Evolutionary conservation across 1,140 invertebrate species (phyloP), one percentile per base, ranked within the genome.

Genomic region (Cherax quadricarinatus): DNA sequence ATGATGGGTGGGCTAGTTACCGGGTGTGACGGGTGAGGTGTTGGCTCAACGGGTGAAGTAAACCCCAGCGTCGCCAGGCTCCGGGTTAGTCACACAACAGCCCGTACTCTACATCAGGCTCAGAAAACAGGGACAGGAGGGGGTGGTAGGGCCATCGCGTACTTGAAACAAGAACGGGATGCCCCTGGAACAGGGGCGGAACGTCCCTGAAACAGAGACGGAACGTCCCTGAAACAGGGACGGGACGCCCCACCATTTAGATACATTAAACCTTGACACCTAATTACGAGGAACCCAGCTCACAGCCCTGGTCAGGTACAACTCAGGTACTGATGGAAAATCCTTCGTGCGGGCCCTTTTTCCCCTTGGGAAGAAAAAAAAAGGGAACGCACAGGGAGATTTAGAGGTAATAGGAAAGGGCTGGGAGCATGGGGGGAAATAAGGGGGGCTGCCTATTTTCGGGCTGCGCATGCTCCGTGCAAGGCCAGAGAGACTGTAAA

Each of bases 401-500:
- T 78, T 89, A 92, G 93, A 48, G 86, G 86, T 9, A 9, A 87
- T 88, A 82, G 66, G 83, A 92, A 86, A 93, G 92, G 62, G 94
- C 83, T 70, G 93, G 92, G 57, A 78, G 80, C 82, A 66, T 92
- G 86, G 84, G 86, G 88, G 70, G 81, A 75, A 80, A 53, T 49
- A 80, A 82, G 85, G 91, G 91, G 30, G 30, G 30, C 2, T 41
- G 30, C 30, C 30, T 41, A 41, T 41, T 41, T 41, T 41, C 89
- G 90, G 90, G 70, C 90, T 89, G 41, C 49, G 41, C 62, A 93
- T 88, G 83, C 57, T 84, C 48, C 30, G 86, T 82, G 86, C 80
- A 86, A 41, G 88, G 80, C 87, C 82, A 92, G 87, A 93, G 81
- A 94, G 92, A 93, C 86, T 83, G 89, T 92, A 92, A 94, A 89